phyloP scores from a whole-genome alignment of 2,113 vertebrate species.

The Semnornis frantzii region DNA sequence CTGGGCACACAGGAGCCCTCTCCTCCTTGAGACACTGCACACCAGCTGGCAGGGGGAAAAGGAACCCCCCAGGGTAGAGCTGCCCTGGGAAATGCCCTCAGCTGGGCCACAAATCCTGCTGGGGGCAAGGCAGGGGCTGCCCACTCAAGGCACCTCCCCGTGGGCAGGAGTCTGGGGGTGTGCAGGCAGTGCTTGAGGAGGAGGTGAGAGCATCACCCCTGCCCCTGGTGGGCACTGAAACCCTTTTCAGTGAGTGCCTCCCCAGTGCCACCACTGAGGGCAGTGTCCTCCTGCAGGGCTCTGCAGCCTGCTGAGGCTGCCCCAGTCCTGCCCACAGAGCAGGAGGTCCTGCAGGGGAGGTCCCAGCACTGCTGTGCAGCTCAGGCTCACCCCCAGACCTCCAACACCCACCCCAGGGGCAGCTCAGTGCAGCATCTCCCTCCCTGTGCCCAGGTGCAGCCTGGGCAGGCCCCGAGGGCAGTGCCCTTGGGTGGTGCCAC shows the following conservation, averaged over 20 bases:
- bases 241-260: background rate
- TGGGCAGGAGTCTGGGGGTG: background rate
- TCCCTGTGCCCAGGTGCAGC: background rate
- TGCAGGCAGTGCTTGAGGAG: background rate
- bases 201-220: fast-evolving
- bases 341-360: too few relatives aligned
- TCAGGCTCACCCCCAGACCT: background rate
- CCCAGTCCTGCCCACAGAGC: background rate
- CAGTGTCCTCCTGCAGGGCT: too few relatives aligned
- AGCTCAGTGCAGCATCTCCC: too few relatives aligned
- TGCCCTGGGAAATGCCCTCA: fast-evolving
- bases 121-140: background rate
- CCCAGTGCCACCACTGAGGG: background rate
- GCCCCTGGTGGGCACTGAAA: background rate
- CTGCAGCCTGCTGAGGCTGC: too few relatives aligned
- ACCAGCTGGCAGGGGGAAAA: background rate
- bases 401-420: background rate
- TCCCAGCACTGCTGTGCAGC: too few relatives aligned
- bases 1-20: background rate
- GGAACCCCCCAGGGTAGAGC: fast-evolving
- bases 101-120: fast-evolving
- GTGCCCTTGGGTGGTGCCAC: too few relatives aligned
- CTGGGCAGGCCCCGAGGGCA: background rate
- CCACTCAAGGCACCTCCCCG: fast-evolving
- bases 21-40: background rate